Evolutionary conservation across 2,888 invertebrate genomes (phyloP), one percentile per base, ranked within the genome.

Genomic region (Diadromus collaris): DNA sequence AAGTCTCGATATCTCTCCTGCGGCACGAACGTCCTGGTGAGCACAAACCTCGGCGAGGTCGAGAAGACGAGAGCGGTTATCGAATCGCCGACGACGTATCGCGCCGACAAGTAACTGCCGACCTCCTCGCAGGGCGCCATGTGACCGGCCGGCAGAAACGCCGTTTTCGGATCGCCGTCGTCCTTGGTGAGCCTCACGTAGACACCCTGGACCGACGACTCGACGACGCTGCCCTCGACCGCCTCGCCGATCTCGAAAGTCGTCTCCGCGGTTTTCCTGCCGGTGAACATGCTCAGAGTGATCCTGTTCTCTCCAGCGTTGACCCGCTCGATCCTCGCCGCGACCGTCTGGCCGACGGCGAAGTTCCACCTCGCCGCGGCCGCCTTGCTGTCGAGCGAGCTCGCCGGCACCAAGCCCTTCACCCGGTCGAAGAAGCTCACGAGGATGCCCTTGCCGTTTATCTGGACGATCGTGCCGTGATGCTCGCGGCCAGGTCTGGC

Each of bases 391-490:
- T 90, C 87, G 21, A 92, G 88, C 77, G 90, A 88, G 2, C 82
- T 82, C 0, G 88, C 86, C 21, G 92, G 91, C 6, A 94, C 89
- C 89, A 90, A 92, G 0, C 94, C 94, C 41, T 88, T 90, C 64
- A 94, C 91, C 82, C 92, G 91, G 83, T 92, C 92, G 89, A 93
- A 94, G 91, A 95, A 95, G 63, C 91, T 88, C 1, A 95, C 92
- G 51, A 94, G 83, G 9, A 94, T 85, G 78, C 93, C 93, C 7
- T 83, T 83, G 1, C 89, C 86, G 48, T 91, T 90, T 68, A 94
- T 92, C 86, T 92, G 90, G 2, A 90, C 86, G 6, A 95, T 90
- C 29, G 93, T 91, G 0, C 94, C 95, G 3, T 93, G 92, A 86
- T 94, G 93, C 0, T 90, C 87, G 29, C 91, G 89, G 46, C 93